A percentile compares a stretch with the other conserved stretches of the same genome.
Evolutionary conservation across 2,888 invertebrate genomes (phyloP).

Genomic region (Drosophila buzzatii): DNA sequence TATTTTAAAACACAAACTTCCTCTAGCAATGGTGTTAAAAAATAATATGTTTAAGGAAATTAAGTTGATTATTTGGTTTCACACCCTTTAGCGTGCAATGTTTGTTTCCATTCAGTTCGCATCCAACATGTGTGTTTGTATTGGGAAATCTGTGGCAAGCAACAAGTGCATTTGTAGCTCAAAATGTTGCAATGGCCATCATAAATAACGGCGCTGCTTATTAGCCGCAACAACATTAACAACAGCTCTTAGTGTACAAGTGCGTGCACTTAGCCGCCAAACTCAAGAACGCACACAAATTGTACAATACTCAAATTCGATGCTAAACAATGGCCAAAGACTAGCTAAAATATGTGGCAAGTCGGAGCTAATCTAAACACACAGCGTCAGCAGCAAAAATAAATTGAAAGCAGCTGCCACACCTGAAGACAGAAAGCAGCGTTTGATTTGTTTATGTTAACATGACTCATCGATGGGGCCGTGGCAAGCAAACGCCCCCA

Average conservation of each 20-base stretch:
- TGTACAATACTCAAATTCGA: slow-evolving; percentile 50
- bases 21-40: neutral
- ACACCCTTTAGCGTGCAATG: slow-evolving; percentile 18
- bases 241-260: slow-evolving; percentile 62
- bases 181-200: slow-evolving; percentile 59
- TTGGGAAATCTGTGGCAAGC: slow-evolving; percentile 58
- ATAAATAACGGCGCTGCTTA: slow-evolving; percentile 69
- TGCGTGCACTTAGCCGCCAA: slow-evolving; percentile 68
- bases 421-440: slow-evolving; percentile 54
- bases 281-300: slow-evolving; percentile 67
- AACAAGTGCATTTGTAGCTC: slow-evolving; percentile 66
- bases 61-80: slow-evolving; percentile 31
- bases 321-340: slow-evolving; percentile 61
- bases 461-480: slow-evolving; percentile 70
- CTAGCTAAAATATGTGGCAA: slow-evolving; percentile 54
- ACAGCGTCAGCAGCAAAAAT: slow-evolving; percentile 48
- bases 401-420: slow-evolving; percentile 51
- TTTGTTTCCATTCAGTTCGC: slow-evolving; percentile 47
- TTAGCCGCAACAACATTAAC: slow-evolving; percentile 48
- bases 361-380: slow-evolving; percentile 65
- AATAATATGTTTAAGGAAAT: slow-evolving; percentile 5
- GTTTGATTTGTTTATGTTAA: slow-evolving; percentile 63
- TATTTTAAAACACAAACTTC: neutral
- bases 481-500: slow-evolving; percentile 46
- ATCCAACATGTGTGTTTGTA: slow-evolving; percentile 27